Percentiles rank a stretch among this genome's conserved stretches.
These are phyloP conservation scores for Drosophila willistoni DNA, from an alignment of 1,140 invertebrate species.

Conservation along the genomic window DNA sequence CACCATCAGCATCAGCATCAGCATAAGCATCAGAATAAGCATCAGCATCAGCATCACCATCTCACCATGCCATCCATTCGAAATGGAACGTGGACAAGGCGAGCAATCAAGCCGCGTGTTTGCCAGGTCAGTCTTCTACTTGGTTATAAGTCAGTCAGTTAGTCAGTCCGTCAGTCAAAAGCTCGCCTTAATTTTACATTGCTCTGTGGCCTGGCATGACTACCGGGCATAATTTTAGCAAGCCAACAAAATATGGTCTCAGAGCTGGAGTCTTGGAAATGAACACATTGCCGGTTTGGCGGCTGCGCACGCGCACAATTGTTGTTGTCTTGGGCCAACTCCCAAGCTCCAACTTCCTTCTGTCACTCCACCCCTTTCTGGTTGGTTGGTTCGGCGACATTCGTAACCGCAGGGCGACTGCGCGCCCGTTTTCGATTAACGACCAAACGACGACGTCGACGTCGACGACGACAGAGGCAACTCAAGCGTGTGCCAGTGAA, in stretches of 20 bases:
- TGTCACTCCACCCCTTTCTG: not conserved
- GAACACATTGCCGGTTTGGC: slow-evolving; percentile 70
- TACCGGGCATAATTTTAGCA: slow-evolving; percentile 79
- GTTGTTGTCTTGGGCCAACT: slow-evolving; percentile 23
- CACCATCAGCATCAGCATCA: slow-evolving; percentile 12
- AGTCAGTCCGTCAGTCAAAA: slow-evolving; percentile 58
- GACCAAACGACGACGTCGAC: slow-evolving; percentile 24
- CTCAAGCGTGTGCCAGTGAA: slow-evolving; percentile 71
- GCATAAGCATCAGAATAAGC: not conserved
- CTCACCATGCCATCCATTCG: slow-evolving; percentile 20
- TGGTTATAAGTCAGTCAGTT: slow-evolving; percentile 38
- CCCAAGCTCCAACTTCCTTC: slow-evolving; percentile 1
- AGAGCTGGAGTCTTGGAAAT: slow-evolving; percentile 56
- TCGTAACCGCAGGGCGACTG: slow-evolving; percentile 73
- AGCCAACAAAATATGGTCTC: slow-evolving; percentile 54
- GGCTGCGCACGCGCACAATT: slow-evolving; percentile 70
- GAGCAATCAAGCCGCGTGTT: slow-evolving; percentile 63
- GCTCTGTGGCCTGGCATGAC: slow-evolving; percentile 56
- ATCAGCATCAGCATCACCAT: slow-evolving; percentile 9
- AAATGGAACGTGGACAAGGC: slow-evolving; percentile 41
- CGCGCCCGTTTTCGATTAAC: slow-evolving; percentile 72
- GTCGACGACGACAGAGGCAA: slow-evolving; percentile 22
- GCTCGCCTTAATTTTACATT: slow-evolving; percentile 42
- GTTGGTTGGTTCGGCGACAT: slow-evolving; percentile 46
- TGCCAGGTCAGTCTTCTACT: slow-evolving; percentile 48